Evolutionary conservation across 2,888 invertebrate genomes (phyloP), one percentile per base, ranked within the genome.

Genomic region (Limenitis camilla): DNA sequence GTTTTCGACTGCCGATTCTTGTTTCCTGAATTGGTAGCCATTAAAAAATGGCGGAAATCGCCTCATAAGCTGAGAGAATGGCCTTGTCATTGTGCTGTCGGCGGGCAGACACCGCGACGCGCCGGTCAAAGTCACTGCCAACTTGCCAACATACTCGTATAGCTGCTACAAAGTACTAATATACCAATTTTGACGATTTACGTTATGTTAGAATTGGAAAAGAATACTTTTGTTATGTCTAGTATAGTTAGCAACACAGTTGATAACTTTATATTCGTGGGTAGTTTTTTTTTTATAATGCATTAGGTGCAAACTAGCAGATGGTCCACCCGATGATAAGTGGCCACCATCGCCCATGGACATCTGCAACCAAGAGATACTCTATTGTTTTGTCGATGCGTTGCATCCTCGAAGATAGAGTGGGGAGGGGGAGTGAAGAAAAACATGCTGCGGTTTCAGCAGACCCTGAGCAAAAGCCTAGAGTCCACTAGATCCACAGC

Each of bases 61-160:
- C 38, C 52, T 49, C 63, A 67, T 65, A 67, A 60, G 67, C 68
- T 62, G 61, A 65, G 62, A 65, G 70, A 71, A 69, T 64, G 72
- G 61, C 79, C 78, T 79, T 72, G 78, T 65, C 65, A 72, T 74
- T 71, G 75, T 49, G 45, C 53, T 48, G 38, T 35, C 56, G 53
- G 53, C 46, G 49, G 45, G 61, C 52, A 61, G 60, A 65, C 61
- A 56, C 62, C 56, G 61, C 61, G 68, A 59, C 69, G 65, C 52
- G 49, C n/a, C 72, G 75, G 76, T 78, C 79, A 78, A 76, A 75
- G 79, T 76, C 79, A 76, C 67, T 72, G 77, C 69, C 74, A 66
- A 63, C 50, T 40, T 45, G 42, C 32, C 42, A 52, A 11, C 36
- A 39, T 8, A 33, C 29, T 11, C 28, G 40, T 33, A 7, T 33